phyloP scores from a whole-genome alignment of 2,888 invertebrate genomes.

The Chymomyza amoena region DNA sequence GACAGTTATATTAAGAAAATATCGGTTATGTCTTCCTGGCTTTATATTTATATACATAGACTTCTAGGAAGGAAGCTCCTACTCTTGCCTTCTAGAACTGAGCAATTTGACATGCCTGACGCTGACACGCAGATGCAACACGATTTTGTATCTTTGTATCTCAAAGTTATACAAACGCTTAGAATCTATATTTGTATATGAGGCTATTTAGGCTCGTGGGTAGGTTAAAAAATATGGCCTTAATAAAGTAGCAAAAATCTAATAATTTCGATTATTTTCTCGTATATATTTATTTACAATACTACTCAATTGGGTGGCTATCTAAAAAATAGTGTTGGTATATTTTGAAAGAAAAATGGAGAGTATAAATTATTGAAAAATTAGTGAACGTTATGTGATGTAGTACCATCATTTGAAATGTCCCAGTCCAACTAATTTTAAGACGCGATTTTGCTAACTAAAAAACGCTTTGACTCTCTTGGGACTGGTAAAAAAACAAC shows the following conservation, averaged over 20 bases:
- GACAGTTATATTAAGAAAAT: conserved; percentile 58
- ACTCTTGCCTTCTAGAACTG: not conserved
- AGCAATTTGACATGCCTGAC: not conserved
- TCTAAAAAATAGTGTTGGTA: too few species aligned
- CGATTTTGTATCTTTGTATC: not conserved
- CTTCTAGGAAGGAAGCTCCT: not conserved
- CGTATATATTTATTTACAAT: too few species aligned
- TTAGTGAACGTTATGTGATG: too few species aligned
- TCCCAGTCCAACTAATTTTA: too few species aligned
- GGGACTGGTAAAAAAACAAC: too few species aligned
- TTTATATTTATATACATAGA: not conserved
- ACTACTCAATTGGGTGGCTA: too few species aligned
- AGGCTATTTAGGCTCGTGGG: not conserved
- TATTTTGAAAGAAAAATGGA: too few species aligned
- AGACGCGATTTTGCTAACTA: too few species aligned
- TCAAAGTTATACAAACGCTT: not conserved
- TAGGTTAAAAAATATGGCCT: not conserved
- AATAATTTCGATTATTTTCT: not conserved
- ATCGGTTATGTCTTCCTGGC: conserved; percentile 1
- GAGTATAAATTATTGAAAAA: too few species aligned
- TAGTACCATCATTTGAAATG: too few species aligned
- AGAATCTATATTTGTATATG: not conserved
- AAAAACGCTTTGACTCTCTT: too few species aligned
- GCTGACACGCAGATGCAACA: not conserved
- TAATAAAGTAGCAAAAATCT: not conserved